These are phyloP conservation scores for Acanthornis magna DNA, from an alignment of 2,797 vertebrate species.

Conservation along the genomic window DNA sequence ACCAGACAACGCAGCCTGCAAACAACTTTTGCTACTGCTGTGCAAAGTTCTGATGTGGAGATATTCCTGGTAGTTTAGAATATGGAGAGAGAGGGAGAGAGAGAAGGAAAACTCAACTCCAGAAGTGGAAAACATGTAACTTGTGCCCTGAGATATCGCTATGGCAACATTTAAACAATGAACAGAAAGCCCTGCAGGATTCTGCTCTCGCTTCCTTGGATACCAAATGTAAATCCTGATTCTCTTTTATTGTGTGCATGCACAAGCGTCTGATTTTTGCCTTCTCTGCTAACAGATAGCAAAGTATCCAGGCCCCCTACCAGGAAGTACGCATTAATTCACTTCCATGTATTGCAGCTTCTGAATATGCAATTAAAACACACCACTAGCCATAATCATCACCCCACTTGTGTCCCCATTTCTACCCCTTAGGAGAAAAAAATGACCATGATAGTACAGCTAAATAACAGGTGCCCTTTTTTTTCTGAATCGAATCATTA, in stretches of 20 bases:
- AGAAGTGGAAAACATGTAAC: slow-evolving; percentile 69
- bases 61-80: not conserved
- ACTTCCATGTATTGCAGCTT: not conserved
- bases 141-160: slow-evolving; percentile 70
- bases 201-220: slow-evolving; percentile 64
- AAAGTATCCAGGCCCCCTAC: not conserved
- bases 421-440: not conserved
- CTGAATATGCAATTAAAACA: not conserved
- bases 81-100: not conserved
- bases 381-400: not conserved
- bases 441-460: not conserved
- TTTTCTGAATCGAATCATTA: not conserved
- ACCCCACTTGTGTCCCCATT: not conserved
- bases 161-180: slow-evolving; percentile 80
- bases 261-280: slow-evolving; percentile 25
- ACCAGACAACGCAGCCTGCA: not conserved
- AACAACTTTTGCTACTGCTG: not conserved
- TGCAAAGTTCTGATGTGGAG: not conserved
- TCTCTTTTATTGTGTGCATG: not conserved
- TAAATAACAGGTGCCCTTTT: not conserved
- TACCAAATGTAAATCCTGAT: slow-evolving; percentile 59
- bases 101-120: slow-evolving; percentile 27
- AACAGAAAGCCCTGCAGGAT: slow-evolving; percentile 71
- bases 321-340: not conserved
- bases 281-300: not conserved